Percentiles rank a stretch among this genome's conserved stretches.
phyloP scores from a whole-genome alignment of 64 coral and sea anemone species.

The Catalaphyllia jardinei region DNA sequence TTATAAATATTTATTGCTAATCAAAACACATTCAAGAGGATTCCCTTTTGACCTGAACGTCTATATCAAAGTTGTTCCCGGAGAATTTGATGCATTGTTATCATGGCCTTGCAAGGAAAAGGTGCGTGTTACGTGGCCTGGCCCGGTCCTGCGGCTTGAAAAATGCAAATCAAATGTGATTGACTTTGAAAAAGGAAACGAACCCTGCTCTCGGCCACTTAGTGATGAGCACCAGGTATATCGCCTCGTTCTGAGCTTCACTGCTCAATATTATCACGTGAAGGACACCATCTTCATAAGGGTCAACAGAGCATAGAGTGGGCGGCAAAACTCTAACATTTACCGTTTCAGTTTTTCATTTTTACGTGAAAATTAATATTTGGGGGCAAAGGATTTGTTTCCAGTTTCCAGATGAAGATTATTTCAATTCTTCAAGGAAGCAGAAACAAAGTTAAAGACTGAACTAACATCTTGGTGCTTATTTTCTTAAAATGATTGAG shows the following conservation, averaged over 20 bases:
- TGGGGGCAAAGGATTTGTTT: too few relatives aligned
- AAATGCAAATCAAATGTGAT: neutral
- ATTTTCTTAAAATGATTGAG: too few relatives aligned
- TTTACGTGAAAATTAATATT: too few relatives aligned
- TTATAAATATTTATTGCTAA: constrained; percentile 3
- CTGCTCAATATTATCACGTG: neutral
- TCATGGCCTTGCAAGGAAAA: constrained; percentile 31
- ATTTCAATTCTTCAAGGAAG: too few relatives aligned
- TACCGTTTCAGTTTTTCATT: too few relatives aligned
- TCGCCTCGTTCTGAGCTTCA: too few relatives aligned
- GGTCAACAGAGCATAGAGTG: neutral
- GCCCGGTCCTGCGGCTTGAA: neutral
- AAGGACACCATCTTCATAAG: neutral
- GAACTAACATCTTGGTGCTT: too few relatives aligned
- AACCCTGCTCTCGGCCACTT: neutral
- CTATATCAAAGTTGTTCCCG: constrained; percentile 28
- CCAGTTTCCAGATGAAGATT: too few relatives aligned
- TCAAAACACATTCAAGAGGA: too few relatives aligned
- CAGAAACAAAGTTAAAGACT: too few relatives aligned
- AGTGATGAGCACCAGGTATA: neutral
- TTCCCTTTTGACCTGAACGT: too few relatives aligned
- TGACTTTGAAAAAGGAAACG: neutral
- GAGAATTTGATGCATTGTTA: constrained; percentile 37
- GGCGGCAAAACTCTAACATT: too few relatives aligned
- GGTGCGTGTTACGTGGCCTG: neutral